Percentiles rank a stretch among this genome's conserved stretches.
These are phyloP conservation scores for Epizoanthus stellaris DNA, from an alignment of 92 coral and sea anemone species.

Conservation along the genomic window DNA sequence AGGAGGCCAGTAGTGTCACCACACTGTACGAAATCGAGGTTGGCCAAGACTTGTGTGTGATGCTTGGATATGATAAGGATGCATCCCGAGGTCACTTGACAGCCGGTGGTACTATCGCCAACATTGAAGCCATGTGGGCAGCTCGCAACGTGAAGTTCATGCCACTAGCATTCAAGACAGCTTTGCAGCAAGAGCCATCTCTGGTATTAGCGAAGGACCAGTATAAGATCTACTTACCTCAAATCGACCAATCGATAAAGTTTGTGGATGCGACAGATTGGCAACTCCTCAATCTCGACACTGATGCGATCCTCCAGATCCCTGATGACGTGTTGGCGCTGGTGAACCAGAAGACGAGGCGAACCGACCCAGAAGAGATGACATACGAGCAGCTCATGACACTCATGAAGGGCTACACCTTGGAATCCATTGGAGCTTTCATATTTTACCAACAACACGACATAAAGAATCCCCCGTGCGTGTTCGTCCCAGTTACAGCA, in stretches of 20 bases:
- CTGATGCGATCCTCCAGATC: constrained; percentile 69
- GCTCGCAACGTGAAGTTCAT: constrained; percentile 86
- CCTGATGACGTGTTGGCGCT: constrained; percentile 53
- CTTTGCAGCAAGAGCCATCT: constrained; percentile 62
- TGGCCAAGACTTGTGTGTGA: constrained; percentile 77
- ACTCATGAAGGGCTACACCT: constrained; percentile 59
- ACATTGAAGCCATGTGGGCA: constrained; percentile 94
- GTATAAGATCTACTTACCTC: constrained; percentile 61
- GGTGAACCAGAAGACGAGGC: background rate
- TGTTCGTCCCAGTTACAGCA: constrained; percentile 73
- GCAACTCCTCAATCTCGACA: constrained; percentile 86
- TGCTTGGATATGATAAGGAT: constrained; percentile 82
- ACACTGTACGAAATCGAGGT: constrained; percentile 81
- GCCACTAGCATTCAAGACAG: constrained; percentile 83
- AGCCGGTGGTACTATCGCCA: constrained; percentile 90
- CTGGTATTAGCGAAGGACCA: constrained; percentile 64
- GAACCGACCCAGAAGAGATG: background rate
- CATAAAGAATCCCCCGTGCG: constrained; percentile 69
- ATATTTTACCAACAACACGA: constrained; percentile 66
- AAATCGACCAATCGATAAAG: constrained; percentile 49
- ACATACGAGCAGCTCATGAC: constrained; percentile 49
- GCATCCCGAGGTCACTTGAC: constrained; percentile 75
- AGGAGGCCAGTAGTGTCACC: constrained; percentile 77
- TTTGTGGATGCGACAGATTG: constrained; percentile 67
- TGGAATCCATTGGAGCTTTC: constrained; percentile 73